Percentiles rank a stretch among this genome's conserved stretches.
phyloP scores from a whole-genome alignment of 2,113 vertebrate genomes.

The Micromys minutus region DNA sequence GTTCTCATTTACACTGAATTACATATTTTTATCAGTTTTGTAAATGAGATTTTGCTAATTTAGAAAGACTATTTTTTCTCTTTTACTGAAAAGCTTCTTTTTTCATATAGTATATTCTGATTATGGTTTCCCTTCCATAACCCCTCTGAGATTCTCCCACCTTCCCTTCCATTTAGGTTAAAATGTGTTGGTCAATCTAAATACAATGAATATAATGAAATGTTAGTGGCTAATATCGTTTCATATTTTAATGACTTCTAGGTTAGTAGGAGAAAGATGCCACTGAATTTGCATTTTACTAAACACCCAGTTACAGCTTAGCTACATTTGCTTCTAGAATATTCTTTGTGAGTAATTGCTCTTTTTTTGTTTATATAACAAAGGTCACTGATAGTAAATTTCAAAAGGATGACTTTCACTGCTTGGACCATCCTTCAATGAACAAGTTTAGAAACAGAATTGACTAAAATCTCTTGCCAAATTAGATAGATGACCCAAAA shows the following conservation, averaged over 20 bases:
- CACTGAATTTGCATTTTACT: slow-evolving; percentile 35
- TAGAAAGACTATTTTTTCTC: slow-evolving; percentile 29
- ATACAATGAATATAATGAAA: slow-evolving; percentile 31
- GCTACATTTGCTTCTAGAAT: neutral
- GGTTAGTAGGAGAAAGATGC: slow-evolving; percentile 34
- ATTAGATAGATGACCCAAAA: slow-evolving; percentile 53
- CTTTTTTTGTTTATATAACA: slow-evolving; percentile 38
- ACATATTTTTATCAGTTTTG: neutral
- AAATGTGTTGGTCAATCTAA: neutral
- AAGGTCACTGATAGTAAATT: neutral
- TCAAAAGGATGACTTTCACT: slow-evolving; percentile 51
- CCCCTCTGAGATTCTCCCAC: neutral
- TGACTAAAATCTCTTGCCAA: slow-evolving; percentile 51
- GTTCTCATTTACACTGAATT: neutral
- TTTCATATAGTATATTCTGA: neutral
- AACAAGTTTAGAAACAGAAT: slow-evolving; percentile 56
- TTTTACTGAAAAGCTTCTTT: neutral
- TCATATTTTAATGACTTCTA: slow-evolving; percentile 15
- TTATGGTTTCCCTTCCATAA: neutral
- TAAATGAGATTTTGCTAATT: neutral
- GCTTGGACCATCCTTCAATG: neutral
- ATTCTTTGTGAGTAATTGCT: slow-evolving; percentile 1
- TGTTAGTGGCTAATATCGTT: slow-evolving; percentile 39
- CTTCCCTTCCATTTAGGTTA: neutral
- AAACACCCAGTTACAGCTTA: neutral